Conservation (phyloP, 2,797 vertebrate genomes). For the Helicolenus hilgendorfi region DNA sequence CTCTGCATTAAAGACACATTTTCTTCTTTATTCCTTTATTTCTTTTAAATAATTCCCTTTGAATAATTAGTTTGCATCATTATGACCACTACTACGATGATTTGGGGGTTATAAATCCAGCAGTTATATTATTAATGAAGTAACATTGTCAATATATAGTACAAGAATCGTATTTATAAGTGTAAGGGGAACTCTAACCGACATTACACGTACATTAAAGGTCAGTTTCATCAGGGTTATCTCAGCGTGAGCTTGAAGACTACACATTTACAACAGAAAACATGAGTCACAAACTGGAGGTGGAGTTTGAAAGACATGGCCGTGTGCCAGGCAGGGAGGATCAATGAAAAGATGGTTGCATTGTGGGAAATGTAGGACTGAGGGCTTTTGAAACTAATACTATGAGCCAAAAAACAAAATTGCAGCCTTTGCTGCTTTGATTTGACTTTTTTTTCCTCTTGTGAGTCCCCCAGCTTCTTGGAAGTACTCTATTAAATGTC, state of each 20-base stretch:
- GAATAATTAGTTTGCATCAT: not conserved
- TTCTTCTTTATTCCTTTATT: not conserved
- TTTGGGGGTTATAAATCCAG: not conserved
- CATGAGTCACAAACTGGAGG: not conserved
- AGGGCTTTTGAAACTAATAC: not conserved
- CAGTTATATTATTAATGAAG: not conserved
- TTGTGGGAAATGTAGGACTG: not conserved
- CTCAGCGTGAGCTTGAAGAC: not conserved
- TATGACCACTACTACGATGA: not conserved
- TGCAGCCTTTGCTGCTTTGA: not conserved
- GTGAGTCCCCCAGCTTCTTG: not conserved
- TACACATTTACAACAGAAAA: conserved; percentile 7
- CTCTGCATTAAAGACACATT: not conserved
- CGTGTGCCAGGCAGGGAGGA: not conserved
- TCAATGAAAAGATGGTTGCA: not conserved
- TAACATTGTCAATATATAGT: not conserved
- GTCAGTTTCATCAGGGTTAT: conserved; percentile 9
- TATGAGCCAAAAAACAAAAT: not conserved
- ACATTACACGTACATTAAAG: not conserved
- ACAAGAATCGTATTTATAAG: not conserved
- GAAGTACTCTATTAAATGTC: not conserved
- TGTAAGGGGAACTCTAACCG: not conserved
- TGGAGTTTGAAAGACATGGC: not conserved
- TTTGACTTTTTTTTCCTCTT: not conserved
- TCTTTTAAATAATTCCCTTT: not conserved